Conservation (phyloP, 2,888 invertebrate genomes). For the Caenorhabditis sp. region DNA sequence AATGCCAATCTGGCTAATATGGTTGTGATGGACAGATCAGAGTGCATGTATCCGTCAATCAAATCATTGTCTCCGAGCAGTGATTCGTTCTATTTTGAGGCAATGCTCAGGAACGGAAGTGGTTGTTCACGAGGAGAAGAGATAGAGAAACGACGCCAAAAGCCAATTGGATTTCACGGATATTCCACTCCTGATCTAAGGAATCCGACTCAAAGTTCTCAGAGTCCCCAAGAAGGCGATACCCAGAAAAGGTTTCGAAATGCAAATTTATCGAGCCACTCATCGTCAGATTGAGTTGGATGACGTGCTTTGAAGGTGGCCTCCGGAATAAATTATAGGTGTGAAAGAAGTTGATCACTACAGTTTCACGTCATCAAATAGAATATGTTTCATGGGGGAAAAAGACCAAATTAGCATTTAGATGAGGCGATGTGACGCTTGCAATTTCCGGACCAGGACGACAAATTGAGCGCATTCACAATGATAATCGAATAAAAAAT, state of each 20-base stretch:
- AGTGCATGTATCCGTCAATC: slow-evolving; percentile 44
- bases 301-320: slow-evolving; percentile 18
- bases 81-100: slow-evolving; percentile 19
- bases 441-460: not conserved
- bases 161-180: slow-evolving; percentile 40
- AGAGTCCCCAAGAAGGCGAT: not conserved
- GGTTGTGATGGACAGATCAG: slow-evolving; percentile 6
- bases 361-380: slow-evolving; percentile 10
- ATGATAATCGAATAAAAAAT: slow-evolving; percentile 32
- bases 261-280: slow-evolving; percentile 24
- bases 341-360: slow-evolving; percentile 8
- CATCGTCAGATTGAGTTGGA: slow-evolving; percentile 13
- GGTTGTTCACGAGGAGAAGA: not conserved
- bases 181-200: no score
- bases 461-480: not conserved
- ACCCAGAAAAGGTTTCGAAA: not conserved
- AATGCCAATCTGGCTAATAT: slow-evolving; percentile 10
- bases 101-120: slow-evolving; percentile 13
- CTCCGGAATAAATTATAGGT: slow-evolving; percentile 2
- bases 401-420: slow-evolving; percentile 17
- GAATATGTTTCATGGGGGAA: not conserved
- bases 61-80: slow-evolving; percentile 18
- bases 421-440: slow-evolving; percentile 3
- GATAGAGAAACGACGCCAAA: slow-evolving; percentile 17
- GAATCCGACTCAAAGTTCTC: no score